Evolutionary conservation across 2,888 invertebrate genomes (phyloP).

Genomic region (Liopterus haemorrhoidalis): DNA sequence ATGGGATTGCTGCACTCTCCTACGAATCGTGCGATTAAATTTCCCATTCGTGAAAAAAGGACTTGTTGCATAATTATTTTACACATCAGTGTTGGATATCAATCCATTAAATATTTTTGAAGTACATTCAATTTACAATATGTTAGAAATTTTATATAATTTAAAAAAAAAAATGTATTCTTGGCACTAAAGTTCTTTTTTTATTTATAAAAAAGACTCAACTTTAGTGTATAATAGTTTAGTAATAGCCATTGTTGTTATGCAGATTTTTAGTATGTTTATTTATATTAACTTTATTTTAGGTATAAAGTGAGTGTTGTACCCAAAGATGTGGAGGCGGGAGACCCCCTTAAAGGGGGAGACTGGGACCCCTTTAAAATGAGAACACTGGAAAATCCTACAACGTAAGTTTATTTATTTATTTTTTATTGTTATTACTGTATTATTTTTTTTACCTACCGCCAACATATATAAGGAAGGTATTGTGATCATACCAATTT

Average conservation of each 20-base stretch:
- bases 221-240: too few relatives aligned
- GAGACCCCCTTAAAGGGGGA: conserved; percentile 41
- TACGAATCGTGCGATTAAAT: too few relatives aligned
- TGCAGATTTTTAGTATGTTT: conserved; percentile 14
- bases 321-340: conserved; percentile 57
- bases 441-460: too few relatives aligned
- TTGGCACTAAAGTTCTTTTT: neutral
- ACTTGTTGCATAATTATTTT: too few relatives aligned
- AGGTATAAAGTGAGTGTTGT: conserved; percentile 55
- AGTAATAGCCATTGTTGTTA: neutral
- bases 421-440: conserved; percentile 11
- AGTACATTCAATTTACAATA: neutral
- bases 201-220: neutral
- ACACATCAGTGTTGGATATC: too few relatives aligned
- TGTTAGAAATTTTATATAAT: neutral
- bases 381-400: conserved; percentile 66
- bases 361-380: conserved; percentile 71
- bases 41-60: too few relatives aligned
- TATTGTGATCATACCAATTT: too few relatives aligned
- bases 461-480: too few relatives aligned
- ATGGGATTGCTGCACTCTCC: too few relatives aligned
- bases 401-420: conserved; percentile 61
- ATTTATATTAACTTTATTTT: conserved; percentile 31
- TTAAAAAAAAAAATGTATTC: neutral
- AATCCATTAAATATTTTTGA: too few relatives aligned